Base-by-base conservation (phyloP, 2,888 invertebrate genomes). In the Drosophila colorata region DNA sequence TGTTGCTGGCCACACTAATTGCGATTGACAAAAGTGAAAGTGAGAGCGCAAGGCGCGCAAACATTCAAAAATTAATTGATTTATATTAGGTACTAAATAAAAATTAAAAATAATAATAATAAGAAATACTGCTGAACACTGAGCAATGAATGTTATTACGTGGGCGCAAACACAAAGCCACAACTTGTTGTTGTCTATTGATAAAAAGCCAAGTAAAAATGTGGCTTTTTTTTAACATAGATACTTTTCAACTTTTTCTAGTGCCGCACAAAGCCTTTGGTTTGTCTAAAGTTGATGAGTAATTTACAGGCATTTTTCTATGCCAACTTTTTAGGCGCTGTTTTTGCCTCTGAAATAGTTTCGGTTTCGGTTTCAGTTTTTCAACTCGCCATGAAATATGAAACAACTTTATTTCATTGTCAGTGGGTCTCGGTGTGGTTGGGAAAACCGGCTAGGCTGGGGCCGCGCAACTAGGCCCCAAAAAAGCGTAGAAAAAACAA, bases 21-120 rank as follows among this genome's bases (percentile, higher is more conserved):
- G 80, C 84, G 76, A 86, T 80, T 86, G 86, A 76, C 58, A 75
- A 78, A 83, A 86, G 87, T 83, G 87, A 83, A 83, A 82, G 82
- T 65, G 69, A 38, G 47, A 43, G 55, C 55, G 56, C 49, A 37
- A 55, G 18, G 20, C 46, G 47, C 40, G 55, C 51, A 74, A 70
- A 57, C 48, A 57, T 55, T 44, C 25, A 69, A 60, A 70, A 74
- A 74, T 53, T 66, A 74, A 70, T 55, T 66, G 49, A 66, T 57
- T 70, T 65, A 69, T 55, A 55, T 63, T 58, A 55, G 70, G 44
- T 20, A 47, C 70, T 74, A 66, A 49, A 52, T 59, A 40, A 49
- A 69, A 69, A 33, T 37, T 35, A 9, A 40, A 31, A 25, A n/a
- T 14, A 3, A 33, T 33, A 33, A 33, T 28, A 28, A 9, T 2